These are phyloP conservation scores for Pharmacophagus antenor DNA, from an alignment of 2,888 invertebrate genomes.

Conservation along the genomic window DNA sequence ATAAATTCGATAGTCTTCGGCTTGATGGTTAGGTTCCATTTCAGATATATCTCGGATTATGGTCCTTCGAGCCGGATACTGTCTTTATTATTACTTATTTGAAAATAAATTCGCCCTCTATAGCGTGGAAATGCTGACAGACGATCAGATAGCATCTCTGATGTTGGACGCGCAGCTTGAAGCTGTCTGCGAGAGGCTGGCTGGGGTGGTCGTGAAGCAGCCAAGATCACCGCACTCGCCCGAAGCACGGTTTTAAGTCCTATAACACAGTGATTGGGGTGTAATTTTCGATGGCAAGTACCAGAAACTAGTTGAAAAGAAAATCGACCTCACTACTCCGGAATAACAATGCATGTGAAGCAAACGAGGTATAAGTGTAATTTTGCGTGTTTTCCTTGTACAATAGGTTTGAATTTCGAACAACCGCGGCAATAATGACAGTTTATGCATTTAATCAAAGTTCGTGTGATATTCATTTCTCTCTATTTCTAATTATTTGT, in stretches of 20 bases:
- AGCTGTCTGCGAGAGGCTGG: slow-evolving; percentile 84
- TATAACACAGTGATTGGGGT: not conserved
- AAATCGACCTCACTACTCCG: not conserved
- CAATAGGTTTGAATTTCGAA: not conserved
- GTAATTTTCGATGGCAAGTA: slow-evolving; percentile 11
- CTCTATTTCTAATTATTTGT: too few relatives aligned
- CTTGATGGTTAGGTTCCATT: too few relatives aligned
- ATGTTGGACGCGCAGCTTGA: slow-evolving; percentile 87
- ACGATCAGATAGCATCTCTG: slow-evolving; percentile 87
- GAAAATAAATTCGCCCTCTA: too few relatives aligned
- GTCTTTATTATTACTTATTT: not conserved
- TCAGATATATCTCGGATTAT: too few relatives aligned
- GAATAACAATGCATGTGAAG: not conserved
- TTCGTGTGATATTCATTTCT: too few relatives aligned
- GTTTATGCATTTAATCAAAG: too few relatives aligned
- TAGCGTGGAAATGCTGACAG: slow-evolving; percentile 88
- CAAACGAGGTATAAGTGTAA: not conserved
- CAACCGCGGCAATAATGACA: not conserved
- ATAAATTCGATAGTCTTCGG: too few relatives aligned
- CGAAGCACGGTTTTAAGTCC: slow-evolving; percentile 43
- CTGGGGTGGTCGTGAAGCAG: slow-evolving; percentile 60
- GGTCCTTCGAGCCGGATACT: too few relatives aligned
- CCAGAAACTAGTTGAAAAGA: not conserved
- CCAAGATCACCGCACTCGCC: slow-evolving; percentile 47
- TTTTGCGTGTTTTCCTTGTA: not conserved